Evolutionary conservation across 2,113 vertebrate species (phyloP).

Genomic region (Nanorana parkeri): DNA sequence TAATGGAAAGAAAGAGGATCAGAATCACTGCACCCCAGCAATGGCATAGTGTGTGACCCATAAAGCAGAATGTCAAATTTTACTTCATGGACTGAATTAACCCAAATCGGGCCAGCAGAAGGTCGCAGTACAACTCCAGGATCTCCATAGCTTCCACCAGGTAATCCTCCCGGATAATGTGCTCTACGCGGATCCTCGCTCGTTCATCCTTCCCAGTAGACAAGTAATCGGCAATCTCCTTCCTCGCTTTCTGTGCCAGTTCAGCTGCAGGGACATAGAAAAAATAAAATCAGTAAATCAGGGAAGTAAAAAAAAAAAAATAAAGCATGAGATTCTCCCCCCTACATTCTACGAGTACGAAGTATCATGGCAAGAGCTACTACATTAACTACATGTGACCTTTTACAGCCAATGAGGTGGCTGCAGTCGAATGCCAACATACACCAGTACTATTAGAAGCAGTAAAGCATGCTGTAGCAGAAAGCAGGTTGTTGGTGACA

Average conservation of each 20-base stretch:
- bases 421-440: no score
- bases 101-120: conserved; percentile 92
- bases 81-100: conserved; percentile 99
- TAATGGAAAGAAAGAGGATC: conserved; percentile 1
- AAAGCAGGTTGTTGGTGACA: no score
- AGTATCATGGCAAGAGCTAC: no score
- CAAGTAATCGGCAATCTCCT: conserved; percentile 97
- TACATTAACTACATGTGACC: no score
- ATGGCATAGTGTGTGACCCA: background rate
- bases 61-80: conserved; percentile 60
- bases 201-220: conserved; percentile 95
- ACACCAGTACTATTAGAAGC: no score
- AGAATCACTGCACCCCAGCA: background rate
- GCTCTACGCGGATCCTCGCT: conserved; percentile 96
- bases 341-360: no score
- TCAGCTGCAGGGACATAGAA: conserved; percentile 78
- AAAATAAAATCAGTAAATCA: no score
- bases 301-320: no score
- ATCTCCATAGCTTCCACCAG: conserved; percentile 99
- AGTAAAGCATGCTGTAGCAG: no score
- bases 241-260: conserved; percentile 94
- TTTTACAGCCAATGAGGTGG: no score
- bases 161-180: conserved; percentile 98
- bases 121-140: conserved; percentile 95
- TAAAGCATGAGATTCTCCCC: no score